phyloP scores from a whole-genome alignment of 2,113 vertebrate species.

The Nothobranchius kuhntae region DNA sequence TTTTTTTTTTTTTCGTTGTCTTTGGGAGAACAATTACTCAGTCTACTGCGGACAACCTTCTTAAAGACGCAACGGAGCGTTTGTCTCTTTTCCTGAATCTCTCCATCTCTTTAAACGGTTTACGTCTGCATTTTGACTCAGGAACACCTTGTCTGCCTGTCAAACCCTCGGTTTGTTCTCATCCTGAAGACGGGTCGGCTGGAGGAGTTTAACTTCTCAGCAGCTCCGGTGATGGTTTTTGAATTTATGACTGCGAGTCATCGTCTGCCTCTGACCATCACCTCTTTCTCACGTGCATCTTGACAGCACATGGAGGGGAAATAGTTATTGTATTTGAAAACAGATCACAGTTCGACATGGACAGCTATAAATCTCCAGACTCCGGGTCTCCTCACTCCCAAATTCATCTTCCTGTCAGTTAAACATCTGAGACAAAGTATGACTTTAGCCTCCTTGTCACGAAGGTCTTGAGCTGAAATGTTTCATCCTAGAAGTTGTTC shows the following conservation, averaged over 20 bases:
- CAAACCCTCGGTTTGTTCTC: conserved; percentile 23
- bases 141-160: conserved; percentile 52
- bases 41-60: conserved; percentile 71
- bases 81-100: conserved; percentile 58
- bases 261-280: conserved; percentile 9
- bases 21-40: conserved; percentile 62
- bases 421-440: conserved; percentile 24
- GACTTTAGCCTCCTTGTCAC: neutral
- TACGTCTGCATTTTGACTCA: conserved; percentile 35
- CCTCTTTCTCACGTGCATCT: conserved; percentile 55
- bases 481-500: conserved; percentile 3
- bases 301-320: conserved; percentile 61
- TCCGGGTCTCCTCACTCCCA: conserved; percentile 16
- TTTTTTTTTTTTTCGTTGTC: neutral
- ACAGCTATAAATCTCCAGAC: conserved; percentile 41
- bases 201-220: conserved; percentile 14
- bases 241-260: no score
- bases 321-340: conserved; percentile 51
- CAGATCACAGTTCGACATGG: conserved; percentile 42
- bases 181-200: conserved; percentile 14
- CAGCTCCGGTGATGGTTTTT: neutral
- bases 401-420: conserved; percentile 28
- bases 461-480: conserved; percentile 4
- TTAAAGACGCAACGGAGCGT: conserved; percentile 54
- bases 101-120: conserved; percentile 46